Conservation (phyloP, 2,113 vertebrate species). For the Willisornis vidua region DNA sequence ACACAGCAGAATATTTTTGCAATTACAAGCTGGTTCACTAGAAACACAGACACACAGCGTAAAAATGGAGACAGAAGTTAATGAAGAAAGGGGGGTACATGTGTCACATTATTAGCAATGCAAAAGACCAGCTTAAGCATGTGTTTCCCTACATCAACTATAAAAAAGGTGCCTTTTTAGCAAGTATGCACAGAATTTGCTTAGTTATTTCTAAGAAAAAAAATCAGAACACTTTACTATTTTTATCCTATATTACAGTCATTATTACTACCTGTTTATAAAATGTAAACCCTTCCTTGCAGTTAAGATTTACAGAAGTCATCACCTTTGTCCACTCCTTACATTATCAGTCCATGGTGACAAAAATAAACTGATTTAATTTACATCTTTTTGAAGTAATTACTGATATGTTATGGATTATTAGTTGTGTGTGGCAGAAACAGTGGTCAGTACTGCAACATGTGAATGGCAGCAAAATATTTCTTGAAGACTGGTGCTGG, state of each 20-base stretch:
- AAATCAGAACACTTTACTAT: conserved; percentile 60
- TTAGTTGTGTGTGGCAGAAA: conserved; percentile 20
- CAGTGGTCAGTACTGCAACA: conserved; percentile 41
- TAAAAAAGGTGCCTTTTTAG: conserved; percentile 77
- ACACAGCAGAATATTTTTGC: conserved; percentile 58
- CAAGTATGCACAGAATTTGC: conserved; percentile 75
- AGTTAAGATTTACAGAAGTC: conserved; percentile 72
- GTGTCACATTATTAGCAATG: conserved; percentile 78
- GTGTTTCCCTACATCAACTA: conserved; percentile 69
- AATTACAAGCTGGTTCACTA: conserved; percentile 69
- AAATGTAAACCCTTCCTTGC: conserved; percentile 70
- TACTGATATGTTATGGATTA: conserved; percentile 71
- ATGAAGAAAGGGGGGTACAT: conserved; percentile 56
- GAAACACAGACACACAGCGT: conserved; percentile 68
- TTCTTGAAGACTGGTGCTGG: not conserved
- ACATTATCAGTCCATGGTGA: conserved; percentile 63
- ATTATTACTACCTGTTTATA: conserved; percentile 71
- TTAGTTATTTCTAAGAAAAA: conserved; percentile 65
- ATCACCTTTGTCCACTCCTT: conserved; percentile 66
- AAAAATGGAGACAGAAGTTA: conserved; percentile 73
- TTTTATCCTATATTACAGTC: conserved; percentile 74
- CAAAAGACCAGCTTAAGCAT: conserved; percentile 95
- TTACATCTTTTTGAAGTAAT: conserved; percentile 59
- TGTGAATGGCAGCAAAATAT: not conserved
- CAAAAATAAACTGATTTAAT: conserved; percentile 78